phyloP scores from a whole-genome alignment of 2,888 invertebrate genomes.

The Heliothis peltigera region DNA sequence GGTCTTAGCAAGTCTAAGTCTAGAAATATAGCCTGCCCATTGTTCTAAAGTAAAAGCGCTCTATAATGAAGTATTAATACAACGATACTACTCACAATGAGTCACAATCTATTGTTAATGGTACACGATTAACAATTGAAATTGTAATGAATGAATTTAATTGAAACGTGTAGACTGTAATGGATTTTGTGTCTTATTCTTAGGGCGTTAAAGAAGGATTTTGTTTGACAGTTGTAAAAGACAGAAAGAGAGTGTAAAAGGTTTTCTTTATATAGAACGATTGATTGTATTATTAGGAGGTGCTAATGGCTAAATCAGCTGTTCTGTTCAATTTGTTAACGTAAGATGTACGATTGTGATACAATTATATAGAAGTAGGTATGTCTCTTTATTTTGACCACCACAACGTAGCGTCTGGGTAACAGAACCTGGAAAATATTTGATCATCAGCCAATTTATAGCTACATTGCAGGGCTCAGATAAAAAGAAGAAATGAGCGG shows the following conservation, averaged over 20 bases:
- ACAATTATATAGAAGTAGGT: too few relatives aligned
- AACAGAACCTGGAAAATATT: too few relatives aligned
- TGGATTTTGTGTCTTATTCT: not conserved
- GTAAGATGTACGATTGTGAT: too few relatives aligned
- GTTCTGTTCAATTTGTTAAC: too few relatives aligned
- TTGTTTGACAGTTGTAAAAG: not conserved
- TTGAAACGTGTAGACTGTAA: constrained; percentile 3
- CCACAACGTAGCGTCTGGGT: too few relatives aligned
- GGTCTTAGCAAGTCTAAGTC: not conserved
- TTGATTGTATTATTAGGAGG: too few relatives aligned
- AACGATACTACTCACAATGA: constrained; percentile 32
- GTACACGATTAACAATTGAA: constrained; percentile 26
- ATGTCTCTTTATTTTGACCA: too few relatives aligned
- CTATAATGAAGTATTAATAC: constrained; percentile 6
- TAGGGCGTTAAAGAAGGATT: not conserved
- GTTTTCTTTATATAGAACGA: not conserved
- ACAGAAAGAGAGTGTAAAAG: constrained; percentile 7
- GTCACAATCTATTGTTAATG: constrained; percentile 27
- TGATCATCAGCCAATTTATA: too few relatives aligned
- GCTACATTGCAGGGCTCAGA: too few relatives aligned
- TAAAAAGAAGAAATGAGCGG: too few relatives aligned
- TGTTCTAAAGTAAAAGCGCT: constrained; percentile 1
- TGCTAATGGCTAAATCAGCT: not conserved
- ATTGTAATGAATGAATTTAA: constrained; percentile 36
- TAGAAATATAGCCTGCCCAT: not conserved